Conservation (phyloP, 2,888 invertebrate species). For the Incurvaria masculella region DNA sequence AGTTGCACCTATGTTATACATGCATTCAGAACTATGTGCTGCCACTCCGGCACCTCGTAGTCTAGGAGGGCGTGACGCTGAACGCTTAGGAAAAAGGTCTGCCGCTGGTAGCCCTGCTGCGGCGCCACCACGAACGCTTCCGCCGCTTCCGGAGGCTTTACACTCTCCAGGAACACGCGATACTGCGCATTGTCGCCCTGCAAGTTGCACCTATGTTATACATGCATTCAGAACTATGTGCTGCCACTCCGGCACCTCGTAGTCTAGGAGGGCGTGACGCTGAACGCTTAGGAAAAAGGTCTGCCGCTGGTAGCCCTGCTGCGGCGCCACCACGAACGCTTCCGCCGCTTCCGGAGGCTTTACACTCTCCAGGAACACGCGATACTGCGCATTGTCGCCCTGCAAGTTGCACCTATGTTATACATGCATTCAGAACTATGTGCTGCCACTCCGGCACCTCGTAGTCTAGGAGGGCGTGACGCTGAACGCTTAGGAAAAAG, state of each 20-base stretch:
- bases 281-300: conserved; percentile 55
- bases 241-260: conserved; percentile 33
- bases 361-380: conserved; percentile 37
- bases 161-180: conserved; percentile 38
- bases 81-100: conserved; percentile 57
- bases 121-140: conserved; percentile 61
- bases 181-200: conserved; percentile 61
- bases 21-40: not conserved
- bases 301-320: conserved; percentile 57
- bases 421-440: not conserved
- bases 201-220: too few relatives aligned
- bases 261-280: conserved; percentile 56
- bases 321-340: conserved; percentile 61
- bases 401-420: too few relatives aligned
- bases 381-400: conserved; percentile 60
- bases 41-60: conserved; percentile 41
- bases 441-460: conserved; percentile 30
- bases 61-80: conserved; percentile 52
- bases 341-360: conserved; percentile 31
- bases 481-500: conserved; percentile 55
- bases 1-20: too few relatives aligned
- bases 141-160: conserved; percentile 30
- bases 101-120: conserved; percentile 55
- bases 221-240: not conserved
- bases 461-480: conserved; percentile 56